Evolutionary conservation across 2,797 vertebrate species (phyloP).

Genomic region (Alauda arvensis): DNA sequence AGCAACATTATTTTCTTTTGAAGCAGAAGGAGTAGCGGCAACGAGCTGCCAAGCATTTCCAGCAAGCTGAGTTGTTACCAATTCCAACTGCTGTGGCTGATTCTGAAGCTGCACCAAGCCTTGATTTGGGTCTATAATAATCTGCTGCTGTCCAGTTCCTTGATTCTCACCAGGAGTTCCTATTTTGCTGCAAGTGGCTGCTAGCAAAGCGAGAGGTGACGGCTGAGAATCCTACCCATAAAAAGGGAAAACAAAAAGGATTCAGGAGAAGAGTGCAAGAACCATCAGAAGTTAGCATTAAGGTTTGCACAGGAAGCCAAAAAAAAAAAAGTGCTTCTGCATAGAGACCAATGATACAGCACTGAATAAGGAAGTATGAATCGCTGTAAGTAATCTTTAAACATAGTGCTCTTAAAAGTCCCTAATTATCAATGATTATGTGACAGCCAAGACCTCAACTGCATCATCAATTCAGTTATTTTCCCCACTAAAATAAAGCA

Average conservation of each 20-base stretch:
- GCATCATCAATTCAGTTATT: background rate
- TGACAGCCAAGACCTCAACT: background rate
- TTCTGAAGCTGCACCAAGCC: constrained; percentile 86
- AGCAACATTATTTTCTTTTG: constrained; percentile 87
- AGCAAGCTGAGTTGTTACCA: constrained; percentile 93
- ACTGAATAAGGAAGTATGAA: constrained; percentile 40
- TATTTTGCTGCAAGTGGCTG: constrained; percentile 99
- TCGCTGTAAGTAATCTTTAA: constrained; percentile 27
- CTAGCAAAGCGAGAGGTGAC: constrained; percentile 94
- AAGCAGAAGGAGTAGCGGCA: constrained; percentile 81
- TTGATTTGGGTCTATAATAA: constrained; percentile 93
- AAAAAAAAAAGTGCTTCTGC: constrained; percentile 24
- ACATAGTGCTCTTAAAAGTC: background rate
- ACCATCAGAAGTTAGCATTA: constrained; percentile 39
- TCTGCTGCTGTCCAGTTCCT: constrained; percentile 85
- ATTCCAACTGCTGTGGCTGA: constrained; percentile 90
- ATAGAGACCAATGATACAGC: background rate
- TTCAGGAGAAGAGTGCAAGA: constrained; percentile 81
- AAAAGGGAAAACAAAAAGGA: constrained; percentile 72
- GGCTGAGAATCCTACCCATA: constrained; percentile 90
- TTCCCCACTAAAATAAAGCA: background rate
- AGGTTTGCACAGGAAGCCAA: constrained; percentile 49
- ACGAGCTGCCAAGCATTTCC: constrained; percentile 98
- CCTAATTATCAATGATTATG: background rate
- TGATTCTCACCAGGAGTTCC: constrained; percentile 87